Conservation (phyloP, 2,113 vertebrate genomes). For the Hydropotes inermis region DNA sequence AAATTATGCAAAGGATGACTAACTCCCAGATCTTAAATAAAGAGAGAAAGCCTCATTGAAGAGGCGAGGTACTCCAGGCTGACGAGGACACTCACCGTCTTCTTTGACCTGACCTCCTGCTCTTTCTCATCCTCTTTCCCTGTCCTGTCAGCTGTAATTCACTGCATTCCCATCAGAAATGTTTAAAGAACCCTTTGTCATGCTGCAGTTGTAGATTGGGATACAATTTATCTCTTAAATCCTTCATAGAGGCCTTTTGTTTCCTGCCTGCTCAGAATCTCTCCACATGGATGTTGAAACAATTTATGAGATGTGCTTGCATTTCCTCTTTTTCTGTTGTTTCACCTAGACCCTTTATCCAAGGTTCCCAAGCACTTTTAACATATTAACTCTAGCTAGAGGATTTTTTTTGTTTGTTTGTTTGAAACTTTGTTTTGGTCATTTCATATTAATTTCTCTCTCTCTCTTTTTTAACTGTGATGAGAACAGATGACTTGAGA, state of each 20-base stretch:
- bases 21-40: neutral
- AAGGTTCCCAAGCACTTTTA: neutral
- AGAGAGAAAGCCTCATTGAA: neutral
- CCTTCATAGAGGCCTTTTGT: constrained; percentile 61
- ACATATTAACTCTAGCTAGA: neutral
- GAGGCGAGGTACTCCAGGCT: neutral
- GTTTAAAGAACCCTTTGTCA: constrained; percentile 59
- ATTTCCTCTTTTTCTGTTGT: constrained; percentile 6
- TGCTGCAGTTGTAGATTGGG: neutral
- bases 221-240: constrained; percentile 29
- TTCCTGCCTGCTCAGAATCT: neutral
- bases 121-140: neutral
- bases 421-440: neutral
- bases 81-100: neutral
- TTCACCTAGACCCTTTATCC: constrained; percentile 12
- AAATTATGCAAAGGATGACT: neutral
- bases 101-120: constrained; percentile 26
- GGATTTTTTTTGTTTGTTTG: neutral
- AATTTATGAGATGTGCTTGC: constrained; percentile 34
- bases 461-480: neutral
- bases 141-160: neutral
- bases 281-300: constrained; percentile 30
- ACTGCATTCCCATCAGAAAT: constrained; percentile 35
- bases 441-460: neutral
- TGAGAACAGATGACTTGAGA: neutral